Conservation (phyloP, 1,140 invertebrate genomes). For the Ceratina australensis region DNA sequence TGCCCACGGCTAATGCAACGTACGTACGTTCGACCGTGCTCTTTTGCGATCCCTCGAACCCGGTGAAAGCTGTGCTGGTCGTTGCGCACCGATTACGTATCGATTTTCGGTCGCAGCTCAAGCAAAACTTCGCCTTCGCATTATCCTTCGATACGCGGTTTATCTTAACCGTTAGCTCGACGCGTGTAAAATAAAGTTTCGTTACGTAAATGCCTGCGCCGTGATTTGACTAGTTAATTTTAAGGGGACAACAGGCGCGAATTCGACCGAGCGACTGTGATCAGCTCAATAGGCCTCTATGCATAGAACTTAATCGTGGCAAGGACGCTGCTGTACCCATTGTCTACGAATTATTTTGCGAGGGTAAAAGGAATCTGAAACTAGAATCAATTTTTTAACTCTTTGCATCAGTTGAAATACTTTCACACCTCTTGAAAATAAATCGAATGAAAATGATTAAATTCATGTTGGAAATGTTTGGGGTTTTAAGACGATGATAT, state of each 20-base stretch:
- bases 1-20: constrained; percentile 59
- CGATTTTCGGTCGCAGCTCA: too few relatives aligned
- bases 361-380: not conserved
- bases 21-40: constrained; percentile 39
- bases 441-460: too few relatives aligned
- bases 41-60: constrained; percentile 32
- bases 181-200: not conserved
- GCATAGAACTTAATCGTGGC: constrained; percentile 40
- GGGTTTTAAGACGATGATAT: too few relatives aligned
- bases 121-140: not conserved
- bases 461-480: too few relatives aligned
- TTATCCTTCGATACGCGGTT: not conserved
- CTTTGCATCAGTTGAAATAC: too few relatives aligned
- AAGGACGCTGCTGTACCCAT: constrained; percentile 24
- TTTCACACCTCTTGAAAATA: too few relatives aligned
- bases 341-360: constrained; percentile 15
- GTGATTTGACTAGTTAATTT: not conserved
- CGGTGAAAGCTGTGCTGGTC: constrained; percentile 33
- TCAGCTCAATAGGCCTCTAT: constrained; percentile 49
- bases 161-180: too few relatives aligned
- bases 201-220: not conserved
- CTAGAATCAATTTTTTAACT: too few relatives aligned
- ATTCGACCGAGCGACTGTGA: constrained; percentile 29
- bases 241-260: constrained; percentile 9
- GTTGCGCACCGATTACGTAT: not conserved